These are phyloP conservation scores for Zaprionus camerounensis DNA, from an alignment of 1,140 invertebrate genomes.

Conservation along the genomic window DNA sequence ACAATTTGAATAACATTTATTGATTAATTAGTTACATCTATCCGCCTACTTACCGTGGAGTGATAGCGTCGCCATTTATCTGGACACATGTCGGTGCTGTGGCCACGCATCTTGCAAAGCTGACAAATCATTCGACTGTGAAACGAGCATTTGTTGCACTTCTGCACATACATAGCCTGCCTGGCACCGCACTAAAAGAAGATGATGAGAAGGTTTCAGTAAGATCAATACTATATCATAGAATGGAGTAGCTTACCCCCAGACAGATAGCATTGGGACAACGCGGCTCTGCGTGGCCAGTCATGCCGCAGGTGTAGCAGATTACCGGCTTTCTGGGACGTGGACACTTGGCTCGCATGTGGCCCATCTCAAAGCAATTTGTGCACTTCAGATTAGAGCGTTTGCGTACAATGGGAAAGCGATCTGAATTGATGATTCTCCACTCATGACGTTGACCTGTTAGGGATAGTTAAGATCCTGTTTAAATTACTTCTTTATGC, in stretches of 20 bases:
- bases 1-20: not conserved
- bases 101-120: conserved; percentile 87
- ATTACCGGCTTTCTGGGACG: conserved; percentile 84
- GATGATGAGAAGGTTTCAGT: not conserved
- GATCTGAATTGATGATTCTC: conserved; percentile 79
- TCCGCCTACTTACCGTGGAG: conserved; percentile 86
- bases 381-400: conserved; percentile 84
- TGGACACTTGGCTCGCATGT: conserved; percentile 85
- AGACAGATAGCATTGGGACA: conserved; percentile 88
- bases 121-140: conserved; percentile 85
- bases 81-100: conserved; percentile 86
- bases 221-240: not conserved
- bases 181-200: conserved; percentile 87
- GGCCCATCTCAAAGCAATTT: conserved; percentile 86
- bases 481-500: not conserved
- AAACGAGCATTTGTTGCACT: conserved; percentile 86
- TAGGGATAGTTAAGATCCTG: not conserved
- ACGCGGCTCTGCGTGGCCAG: conserved; percentile 86
- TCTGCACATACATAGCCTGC: conserved; percentile 85
- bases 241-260: conserved; percentile 85
- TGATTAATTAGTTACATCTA: too few species aligned
- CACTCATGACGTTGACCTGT: conserved; percentile 57
- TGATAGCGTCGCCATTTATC: conserved; percentile 89
- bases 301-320: conserved; percentile 87
- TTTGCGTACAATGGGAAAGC: conserved; percentile 54